Evolutionary conservation across 2,113 vertebrate species (phyloP).

Genomic region (Microtus richardsoni): DNA sequence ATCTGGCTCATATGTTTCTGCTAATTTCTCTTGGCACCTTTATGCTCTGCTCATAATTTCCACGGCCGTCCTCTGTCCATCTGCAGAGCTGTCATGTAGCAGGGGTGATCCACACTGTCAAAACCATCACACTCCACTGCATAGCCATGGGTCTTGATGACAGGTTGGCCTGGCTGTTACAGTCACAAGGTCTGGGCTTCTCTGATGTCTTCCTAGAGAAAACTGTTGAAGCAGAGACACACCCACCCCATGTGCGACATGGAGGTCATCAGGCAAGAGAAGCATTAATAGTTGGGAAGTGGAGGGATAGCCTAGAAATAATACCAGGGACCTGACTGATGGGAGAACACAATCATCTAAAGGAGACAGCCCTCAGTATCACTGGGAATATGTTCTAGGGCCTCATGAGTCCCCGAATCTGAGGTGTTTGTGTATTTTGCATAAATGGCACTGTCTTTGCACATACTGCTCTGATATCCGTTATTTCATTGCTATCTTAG

Average conservation of each 20-base stretch:
- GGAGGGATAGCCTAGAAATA: neutral
- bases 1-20: constrained; percentile 63
- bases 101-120: neutral
- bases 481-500: neutral
- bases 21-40: constrained; percentile 50
- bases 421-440: neutral
- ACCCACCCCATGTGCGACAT: accelerated
- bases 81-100: neutral
- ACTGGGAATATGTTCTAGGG: no score
- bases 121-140: accelerated
- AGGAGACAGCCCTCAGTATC: no score
- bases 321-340: neutral
- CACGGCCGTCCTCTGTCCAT: neutral
- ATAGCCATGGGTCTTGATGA: accelerated
- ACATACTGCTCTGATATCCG: neutral
- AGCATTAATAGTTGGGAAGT: accelerated
- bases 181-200: neutral
- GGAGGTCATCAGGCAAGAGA: no score
- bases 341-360: no score
- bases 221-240: accelerated
- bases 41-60: constrained; percentile 51
- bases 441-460: neutral
- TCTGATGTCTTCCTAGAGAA: neutral
- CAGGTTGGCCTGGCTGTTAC: neutral
- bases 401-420: neutral